Conservation (phyloP, 2,797 vertebrate genomes). For the Darevskia mixta region DNA sequence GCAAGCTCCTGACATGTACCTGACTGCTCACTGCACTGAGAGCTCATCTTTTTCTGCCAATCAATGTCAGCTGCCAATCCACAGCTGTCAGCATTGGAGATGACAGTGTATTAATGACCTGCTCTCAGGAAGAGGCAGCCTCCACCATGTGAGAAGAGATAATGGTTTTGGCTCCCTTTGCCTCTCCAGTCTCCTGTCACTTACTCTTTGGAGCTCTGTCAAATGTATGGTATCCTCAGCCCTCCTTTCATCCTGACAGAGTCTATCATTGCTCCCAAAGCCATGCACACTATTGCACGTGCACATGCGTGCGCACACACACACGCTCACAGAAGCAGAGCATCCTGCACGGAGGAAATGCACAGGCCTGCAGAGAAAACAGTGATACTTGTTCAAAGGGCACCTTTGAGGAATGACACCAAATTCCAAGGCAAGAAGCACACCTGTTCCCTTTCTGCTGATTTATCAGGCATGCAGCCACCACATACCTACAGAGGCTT, state of each 20-base stretch:
- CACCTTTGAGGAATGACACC: fast-evolving
- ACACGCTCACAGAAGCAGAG: background rate
- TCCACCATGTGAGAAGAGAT: constrained; percentile 8
- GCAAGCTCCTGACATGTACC: background rate
- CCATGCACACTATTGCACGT: background rate
- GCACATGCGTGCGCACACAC: background rate
- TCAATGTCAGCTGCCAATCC: constrained; percentile 29
- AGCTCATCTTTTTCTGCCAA: constrained; percentile 27
- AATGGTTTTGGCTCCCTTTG: constrained; percentile 26
- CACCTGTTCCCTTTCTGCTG: background rate
- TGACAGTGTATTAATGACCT: constrained; percentile 39
- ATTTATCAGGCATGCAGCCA: background rate
- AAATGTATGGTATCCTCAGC: fast-evolving
- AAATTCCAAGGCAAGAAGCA: background rate
- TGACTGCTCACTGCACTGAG: constrained; percentile 3
- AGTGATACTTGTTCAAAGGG: background rate
- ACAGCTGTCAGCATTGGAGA: constrained; percentile 1
- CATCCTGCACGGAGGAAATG: fast-evolving
- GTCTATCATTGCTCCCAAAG: background rate
- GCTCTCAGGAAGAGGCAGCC: background rate
- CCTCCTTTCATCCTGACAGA: background rate
- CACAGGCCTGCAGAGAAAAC: background rate
- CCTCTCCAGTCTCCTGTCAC: constrained; percentile 48
- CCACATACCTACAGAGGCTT: no score
- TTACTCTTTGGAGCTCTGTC: constrained; percentile 46